Base-by-base conservation (phyloP, 2,113 vertebrate genomes). In the Chamaea fasciata region DNA sequence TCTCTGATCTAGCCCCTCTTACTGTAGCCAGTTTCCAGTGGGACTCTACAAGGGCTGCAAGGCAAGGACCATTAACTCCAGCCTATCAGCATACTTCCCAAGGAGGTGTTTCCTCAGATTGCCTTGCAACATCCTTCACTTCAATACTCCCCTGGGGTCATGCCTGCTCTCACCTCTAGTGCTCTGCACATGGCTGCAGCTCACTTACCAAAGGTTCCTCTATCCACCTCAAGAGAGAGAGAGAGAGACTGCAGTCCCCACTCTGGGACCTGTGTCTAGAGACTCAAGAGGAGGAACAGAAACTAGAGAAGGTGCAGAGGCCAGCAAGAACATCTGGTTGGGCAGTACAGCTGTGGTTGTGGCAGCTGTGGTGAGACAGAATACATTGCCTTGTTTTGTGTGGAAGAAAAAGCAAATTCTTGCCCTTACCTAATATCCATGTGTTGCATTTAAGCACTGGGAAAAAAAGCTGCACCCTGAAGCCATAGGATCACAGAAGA, bases 71-170 rank as follows among this genome's bases (percentile, higher is more conserved):
- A 31, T 33, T 31, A 42, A 27, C 52, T 70, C 35, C 71, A 83
- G 30, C 28, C 20, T 80, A 18, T 28, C 30, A 53, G 33, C 15
- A 27, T 30, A 23, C 44, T 65, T 73, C 23, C 39, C 21, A 28
- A 80, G 42, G 64, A 74, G 42, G n/a, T 2, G 0, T 31, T 79
- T 73, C 59, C 53, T 83, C 75, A 63, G 16, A 33, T 1, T 39
- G 50, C 41, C 31, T 70, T 39, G 7, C 30, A 44, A 33, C n/a
- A 24, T 9, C 0, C 0, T 35, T n/a, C 0, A 0, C 49, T 30
- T 88, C 63, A 44, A 16, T 6, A 35, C 3, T 28, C 7, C 21
- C n/a, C 57, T 15, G 2, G 33, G 33, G 59, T 55, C 4, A 1
- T 10, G 3, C 15, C 7, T 84, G 41, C 13, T 75, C 20, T 56